A percentile compares a stretch with the other conserved stretches of the same genome.
phyloP scores from a whole-genome alignment of 2,888 invertebrate species.

The Euspilapteryx auroguttella region DNA sequence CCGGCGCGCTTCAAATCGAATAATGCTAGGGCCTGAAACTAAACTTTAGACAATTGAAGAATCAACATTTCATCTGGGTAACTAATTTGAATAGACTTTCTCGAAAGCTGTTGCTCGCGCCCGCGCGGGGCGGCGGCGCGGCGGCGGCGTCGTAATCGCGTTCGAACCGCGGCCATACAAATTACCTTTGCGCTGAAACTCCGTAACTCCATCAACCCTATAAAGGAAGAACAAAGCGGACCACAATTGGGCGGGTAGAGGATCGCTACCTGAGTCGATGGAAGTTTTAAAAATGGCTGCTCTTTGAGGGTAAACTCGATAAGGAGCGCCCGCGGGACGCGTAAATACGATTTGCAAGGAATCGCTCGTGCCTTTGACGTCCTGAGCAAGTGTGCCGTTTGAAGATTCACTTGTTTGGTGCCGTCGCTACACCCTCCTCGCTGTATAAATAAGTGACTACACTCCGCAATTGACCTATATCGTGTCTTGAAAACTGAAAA shows the following conservation, averaged over 20 bases:
- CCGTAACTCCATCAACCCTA: constrained; percentile 52
- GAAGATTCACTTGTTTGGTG: constrained; percentile 30
- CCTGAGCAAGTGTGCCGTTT: constrained; percentile 24
- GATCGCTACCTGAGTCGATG: constrained; percentile 40
- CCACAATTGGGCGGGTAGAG: constrained; percentile 47
- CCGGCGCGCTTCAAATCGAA: too few relatives aligned
- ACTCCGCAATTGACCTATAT: too few relatives aligned
- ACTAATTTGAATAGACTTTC: too few relatives aligned
- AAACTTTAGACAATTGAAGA: too few relatives aligned
- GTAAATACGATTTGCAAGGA: constrained; percentile 53
- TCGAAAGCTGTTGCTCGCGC: too few relatives aligned
- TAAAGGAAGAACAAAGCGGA: constrained; percentile 54
- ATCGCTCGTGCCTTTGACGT: constrained; percentile 54
- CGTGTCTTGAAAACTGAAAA: too few relatives aligned
- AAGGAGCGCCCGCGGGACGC: constrained; percentile 52
- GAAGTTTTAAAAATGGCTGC: constrained; percentile 56
- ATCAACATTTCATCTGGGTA: too few relatives aligned
- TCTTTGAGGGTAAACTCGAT: constrained; percentile 55
- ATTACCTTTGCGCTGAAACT: constrained; percentile 54
- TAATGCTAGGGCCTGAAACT: too few relatives aligned
- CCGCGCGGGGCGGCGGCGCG: too few relatives aligned
- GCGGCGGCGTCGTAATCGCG: constrained; percentile 47
- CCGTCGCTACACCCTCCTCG: too few relatives aligned
- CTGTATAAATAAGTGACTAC: too few relatives aligned
- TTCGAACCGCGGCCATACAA: constrained; percentile 51